These are phyloP conservation scores for Meloe dianella DNA, from an alignment of 2,888 invertebrate species.

Conservation along the genomic window DNA sequence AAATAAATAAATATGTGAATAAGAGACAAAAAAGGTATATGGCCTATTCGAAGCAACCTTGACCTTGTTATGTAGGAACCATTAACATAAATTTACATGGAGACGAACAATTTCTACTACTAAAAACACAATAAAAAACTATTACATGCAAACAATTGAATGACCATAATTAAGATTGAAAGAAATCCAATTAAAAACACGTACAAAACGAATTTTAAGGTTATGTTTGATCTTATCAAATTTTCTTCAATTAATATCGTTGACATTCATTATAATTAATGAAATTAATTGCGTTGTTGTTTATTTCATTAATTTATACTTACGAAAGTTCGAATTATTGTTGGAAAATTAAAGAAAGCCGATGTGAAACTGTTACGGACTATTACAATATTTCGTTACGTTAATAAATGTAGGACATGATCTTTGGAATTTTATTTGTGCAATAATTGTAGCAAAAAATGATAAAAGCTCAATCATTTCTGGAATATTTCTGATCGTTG, in stretches of 20 bases:
- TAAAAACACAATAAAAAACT: too few species aligned
- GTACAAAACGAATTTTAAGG: not conserved
- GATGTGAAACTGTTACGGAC: not conserved
- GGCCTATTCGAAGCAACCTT: too few species aligned
- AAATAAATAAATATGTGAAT: too few species aligned
- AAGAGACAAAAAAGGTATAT: too few species aligned
- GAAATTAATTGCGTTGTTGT: not conserved
- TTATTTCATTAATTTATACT: not conserved
- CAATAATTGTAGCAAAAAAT: too few species aligned
- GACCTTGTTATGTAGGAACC: too few species aligned
- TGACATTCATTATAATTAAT: not conserved
- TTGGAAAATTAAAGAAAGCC: not conserved
- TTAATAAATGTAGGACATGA: not conserved
- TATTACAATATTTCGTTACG: not conserved
- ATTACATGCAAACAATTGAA: too few species aligned
- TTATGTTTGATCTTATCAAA: not conserved
- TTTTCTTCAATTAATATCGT: not conserved
- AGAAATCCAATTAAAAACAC: not conserved
- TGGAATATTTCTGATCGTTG: too few species aligned
- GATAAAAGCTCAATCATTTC: too few species aligned
- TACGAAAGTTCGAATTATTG: not conserved
- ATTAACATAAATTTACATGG: too few species aligned
- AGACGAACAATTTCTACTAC: too few species aligned
- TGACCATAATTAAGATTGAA: not conserved
- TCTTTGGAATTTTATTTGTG: constrained; percentile 1